Percentiles rank a stretch among this genome's conserved stretches.
Conservation (phyloP, 2,797 vertebrate species). For the Cercopithecus neglectus region DNA sequence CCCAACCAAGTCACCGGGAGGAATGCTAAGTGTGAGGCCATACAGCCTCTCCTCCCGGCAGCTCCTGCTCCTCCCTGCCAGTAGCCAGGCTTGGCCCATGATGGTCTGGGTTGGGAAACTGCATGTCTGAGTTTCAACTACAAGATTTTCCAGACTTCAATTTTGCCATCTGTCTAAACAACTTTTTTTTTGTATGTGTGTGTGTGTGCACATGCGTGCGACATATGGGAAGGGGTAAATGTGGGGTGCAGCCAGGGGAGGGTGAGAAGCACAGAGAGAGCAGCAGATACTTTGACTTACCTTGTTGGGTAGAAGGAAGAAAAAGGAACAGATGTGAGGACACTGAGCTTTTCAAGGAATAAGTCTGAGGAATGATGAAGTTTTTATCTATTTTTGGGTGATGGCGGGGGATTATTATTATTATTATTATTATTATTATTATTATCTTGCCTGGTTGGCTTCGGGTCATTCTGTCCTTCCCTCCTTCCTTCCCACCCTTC, state of each 20-base stretch:
- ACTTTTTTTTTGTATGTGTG: not conserved
- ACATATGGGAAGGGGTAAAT: not conserved
- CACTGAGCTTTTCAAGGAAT: not conserved
- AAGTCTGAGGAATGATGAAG: not conserved
- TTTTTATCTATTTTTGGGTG: not conserved
- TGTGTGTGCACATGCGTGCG: accelerated
- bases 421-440: not conserved
- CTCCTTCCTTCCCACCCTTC: too few relatives aligned
- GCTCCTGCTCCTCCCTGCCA: not conserved
- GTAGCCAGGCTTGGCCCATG: not conserved
- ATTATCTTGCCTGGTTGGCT: not conserved
- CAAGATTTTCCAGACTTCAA: not conserved
- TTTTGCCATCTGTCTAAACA: not conserved
- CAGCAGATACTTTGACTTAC: not conserved
- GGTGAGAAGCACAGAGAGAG: not conserved
- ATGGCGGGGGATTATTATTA: not conserved
- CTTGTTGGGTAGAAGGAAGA: not conserved
- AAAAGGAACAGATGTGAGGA: not conserved
- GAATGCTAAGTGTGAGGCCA: not conserved
- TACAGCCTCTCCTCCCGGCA: not conserved
- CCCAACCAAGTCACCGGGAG: not conserved
- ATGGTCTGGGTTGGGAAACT: not conserved
- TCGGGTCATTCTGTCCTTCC: not conserved
- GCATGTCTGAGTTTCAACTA: not conserved
- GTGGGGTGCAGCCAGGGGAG: accelerated